A percentile compares a stretch with the other conserved stretches of the same genome.
Conservation (phyloP, 2,888 invertebrate genomes). For the Apamea sordens region DNA sequence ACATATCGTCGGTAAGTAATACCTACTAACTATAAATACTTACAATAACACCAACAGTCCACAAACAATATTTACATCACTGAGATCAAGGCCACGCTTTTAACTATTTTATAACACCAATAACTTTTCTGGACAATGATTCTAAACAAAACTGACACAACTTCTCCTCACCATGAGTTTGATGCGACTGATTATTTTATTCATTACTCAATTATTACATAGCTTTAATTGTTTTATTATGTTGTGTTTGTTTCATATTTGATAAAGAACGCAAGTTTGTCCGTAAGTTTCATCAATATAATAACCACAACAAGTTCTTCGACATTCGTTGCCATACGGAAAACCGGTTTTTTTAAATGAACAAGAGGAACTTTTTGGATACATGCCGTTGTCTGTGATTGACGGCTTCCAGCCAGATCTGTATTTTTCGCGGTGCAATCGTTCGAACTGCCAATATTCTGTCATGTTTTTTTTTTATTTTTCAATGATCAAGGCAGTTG, state of each 20-base stretch:
- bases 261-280: not conserved
- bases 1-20: not conserved
- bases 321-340: not conserved
- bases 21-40: slow-evolving; percentile 9
- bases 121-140: not conserved
- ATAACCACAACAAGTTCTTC: not conserved
- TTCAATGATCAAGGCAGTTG: not conserved
- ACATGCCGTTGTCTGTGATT: slow-evolving; percentile 37
- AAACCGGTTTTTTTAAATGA: slow-evolving; percentile 29
- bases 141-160: slow-evolving; percentile 7
- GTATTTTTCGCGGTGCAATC: slow-evolving; percentile 39
- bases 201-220: not conserved
- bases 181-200: slow-evolving; percentile 16
- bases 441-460: slow-evolving; percentile 36
- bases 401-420: slow-evolving; percentile 25
- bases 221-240: too few relatives aligned
- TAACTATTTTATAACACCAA: not conserved
- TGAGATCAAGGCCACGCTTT: slow-evolving; percentile 4
- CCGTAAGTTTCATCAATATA: not conserved
- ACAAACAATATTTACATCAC: slow-evolving; percentile 33
- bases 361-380: slow-evolving; percentile 21
- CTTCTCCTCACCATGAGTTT: not conserved
- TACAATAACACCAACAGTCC: slow-evolving; percentile 16
- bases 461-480: slow-evolving; percentile 10
- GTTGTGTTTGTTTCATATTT: not conserved